These are phyloP conservation scores for Cynoglossus semilaevis DNA, from an alignment of 2,113 vertebrate genomes.

Conservation along the genomic window DNA sequence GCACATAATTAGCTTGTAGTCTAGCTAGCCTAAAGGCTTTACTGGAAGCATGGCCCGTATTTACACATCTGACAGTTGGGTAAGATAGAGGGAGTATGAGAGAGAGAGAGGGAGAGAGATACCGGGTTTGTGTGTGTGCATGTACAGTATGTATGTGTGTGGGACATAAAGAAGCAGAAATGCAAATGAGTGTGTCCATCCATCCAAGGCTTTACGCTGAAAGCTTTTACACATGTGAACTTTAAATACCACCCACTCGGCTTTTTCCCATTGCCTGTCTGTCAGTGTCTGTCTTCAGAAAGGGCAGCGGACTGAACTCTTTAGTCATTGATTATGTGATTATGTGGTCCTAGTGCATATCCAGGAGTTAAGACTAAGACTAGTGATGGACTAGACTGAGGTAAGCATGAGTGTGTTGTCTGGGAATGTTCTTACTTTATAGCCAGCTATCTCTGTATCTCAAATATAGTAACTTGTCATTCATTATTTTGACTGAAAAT, in stretches of 20 bases:
- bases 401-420: slow-evolving; percentile 28
- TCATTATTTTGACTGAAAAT: no score
- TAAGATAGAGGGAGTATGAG: slow-evolving; percentile 15
- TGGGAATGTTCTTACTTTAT: slow-evolving; percentile 14
- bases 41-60: slow-evolving; percentile 54
- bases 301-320: slow-evolving; percentile 53
- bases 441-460: slow-evolving; percentile 15
- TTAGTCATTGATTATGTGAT: slow-evolving; percentile 64
- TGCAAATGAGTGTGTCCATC: slow-evolving; percentile 61
- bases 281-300: slow-evolving; percentile 52
- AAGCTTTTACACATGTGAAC: slow-evolving; percentile 60
- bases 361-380: slow-evolving; percentile 14
- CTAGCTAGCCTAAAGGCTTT: slow-evolving; percentile 51
- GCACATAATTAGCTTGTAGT: slow-evolving; percentile 54
- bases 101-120: slow-evolving; percentile 14
- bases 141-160: no score
- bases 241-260: slow-evolving; percentile 69
- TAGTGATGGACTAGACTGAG: slow-evolving; percentile 4
- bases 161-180: slow-evolving; percentile 49
- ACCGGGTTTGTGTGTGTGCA: slow-evolving; percentile 9
- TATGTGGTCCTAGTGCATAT: slow-evolving; percentile 28
- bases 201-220: slow-evolving; percentile 39
- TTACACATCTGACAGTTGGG: slow-evolving; percentile 62
- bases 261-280: slow-evolving; percentile 41
- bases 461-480: slow-evolving; percentile 10